These are phyloP conservation scores for Cryptomyrus ogoouensis DNA, from an alignment of 2,113 vertebrate species.

Conservation along the genomic window DNA sequence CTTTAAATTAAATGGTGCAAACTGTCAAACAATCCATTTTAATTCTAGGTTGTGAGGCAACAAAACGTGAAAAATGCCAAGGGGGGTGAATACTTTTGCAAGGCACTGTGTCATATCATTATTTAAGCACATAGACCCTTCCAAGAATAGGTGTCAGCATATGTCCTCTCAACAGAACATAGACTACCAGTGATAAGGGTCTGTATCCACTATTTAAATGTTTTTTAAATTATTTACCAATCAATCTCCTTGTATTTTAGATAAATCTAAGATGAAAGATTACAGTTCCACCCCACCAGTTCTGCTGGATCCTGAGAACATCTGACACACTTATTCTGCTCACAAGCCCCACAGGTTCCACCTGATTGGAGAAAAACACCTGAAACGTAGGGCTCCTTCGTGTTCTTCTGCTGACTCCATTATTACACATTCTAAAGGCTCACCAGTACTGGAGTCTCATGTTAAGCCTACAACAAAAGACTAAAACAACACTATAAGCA, in stretches of 20 bases:
- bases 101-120: not conserved
- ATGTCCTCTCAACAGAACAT: not conserved
- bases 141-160: not conserved
- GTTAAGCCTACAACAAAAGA: not conserved
- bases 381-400: not conserved
- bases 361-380: not conserved
- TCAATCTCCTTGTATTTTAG: not conserved
- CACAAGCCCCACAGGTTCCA: not conserved
- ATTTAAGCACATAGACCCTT: not conserved
- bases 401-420: not conserved
- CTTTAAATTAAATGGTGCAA: too few relatives aligned
- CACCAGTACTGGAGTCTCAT: not conserved
- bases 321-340: not conserved
- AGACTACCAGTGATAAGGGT: not conserved
- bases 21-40: too few relatives aligned
- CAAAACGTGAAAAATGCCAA: too few relatives aligned
- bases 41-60: too few relatives aligned
- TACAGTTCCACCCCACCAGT: not conserved
- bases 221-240: not conserved
- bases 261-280: not conserved
- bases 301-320: not conserved
- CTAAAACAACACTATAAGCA: not conserved
- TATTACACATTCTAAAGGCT: not conserved
- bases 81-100: too few relatives aligned
- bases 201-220: not conserved